Percentiles rank a stretch among this genome's conserved stretches.
Evolutionary conservation across 2,113 vertebrate species (phyloP).

Genomic region (Ameiurus melas): DNA sequence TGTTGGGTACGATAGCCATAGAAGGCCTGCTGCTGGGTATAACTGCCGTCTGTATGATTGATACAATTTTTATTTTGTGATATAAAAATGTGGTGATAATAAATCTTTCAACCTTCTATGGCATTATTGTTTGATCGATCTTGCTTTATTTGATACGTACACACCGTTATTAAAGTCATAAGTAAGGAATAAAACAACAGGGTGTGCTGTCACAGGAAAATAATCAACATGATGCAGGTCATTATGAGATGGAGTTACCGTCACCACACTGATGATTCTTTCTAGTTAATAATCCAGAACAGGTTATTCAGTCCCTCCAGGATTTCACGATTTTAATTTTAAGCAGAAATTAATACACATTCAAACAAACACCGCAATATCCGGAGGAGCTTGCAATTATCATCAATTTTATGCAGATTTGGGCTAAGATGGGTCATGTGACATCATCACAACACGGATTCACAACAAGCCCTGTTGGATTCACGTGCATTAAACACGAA

Average conservation of each 20-base stretch:
- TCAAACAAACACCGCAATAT: no score
- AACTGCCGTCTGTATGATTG: not conserved
- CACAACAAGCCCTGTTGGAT: no score
- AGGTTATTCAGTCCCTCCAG: no score
- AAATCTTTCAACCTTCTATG: conserved; percentile 4
- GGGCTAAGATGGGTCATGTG: no score
- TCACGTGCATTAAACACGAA: no score
- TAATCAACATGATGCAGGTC: not conserved
- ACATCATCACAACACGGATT: no score
- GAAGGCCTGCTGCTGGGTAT: conserved; percentile 8
- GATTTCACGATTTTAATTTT: no score
- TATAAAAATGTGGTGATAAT: conserved; percentile 8
- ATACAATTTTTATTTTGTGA: not conserved
- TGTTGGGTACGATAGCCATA: conserved; percentile 30
- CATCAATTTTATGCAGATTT: no score
- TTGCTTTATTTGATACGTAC: not conserved
- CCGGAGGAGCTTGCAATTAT: no score
- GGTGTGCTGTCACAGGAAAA: not conserved
- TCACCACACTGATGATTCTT: not conserved
- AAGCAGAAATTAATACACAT: no score
- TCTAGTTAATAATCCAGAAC: no score
- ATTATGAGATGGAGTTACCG: not conserved
- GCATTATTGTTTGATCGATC: not conserved
- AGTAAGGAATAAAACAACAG: not conserved
- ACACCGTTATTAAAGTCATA: not conserved